These are phyloP conservation scores for Spisula solida DNA, from an alignment of 2,888 invertebrate species.

Conservation along the genomic window DNA sequence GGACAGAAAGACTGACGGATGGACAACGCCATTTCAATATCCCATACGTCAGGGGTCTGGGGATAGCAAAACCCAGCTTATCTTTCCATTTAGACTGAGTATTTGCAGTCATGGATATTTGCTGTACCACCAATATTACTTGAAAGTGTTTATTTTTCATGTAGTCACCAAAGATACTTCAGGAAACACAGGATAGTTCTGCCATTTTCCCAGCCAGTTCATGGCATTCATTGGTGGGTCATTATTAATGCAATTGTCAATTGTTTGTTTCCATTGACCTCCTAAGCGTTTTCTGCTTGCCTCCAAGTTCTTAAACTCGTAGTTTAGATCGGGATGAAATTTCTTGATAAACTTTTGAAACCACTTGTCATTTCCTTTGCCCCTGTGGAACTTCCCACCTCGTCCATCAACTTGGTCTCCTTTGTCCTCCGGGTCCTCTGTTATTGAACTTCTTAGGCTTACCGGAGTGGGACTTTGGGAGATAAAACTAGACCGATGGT, in stretches of 20 bases:
- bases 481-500: not conserved
- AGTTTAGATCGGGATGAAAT: not conserved
- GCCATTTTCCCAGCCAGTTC: constrained; percentile 32
- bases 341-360: not conserved
- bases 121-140: no score
- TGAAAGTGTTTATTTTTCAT: not conserved
- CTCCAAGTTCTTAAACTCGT: not conserved
- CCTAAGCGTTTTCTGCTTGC: constrained; percentile 37
- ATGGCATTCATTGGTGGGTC: constrained; percentile 29
- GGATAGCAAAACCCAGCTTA: no score
- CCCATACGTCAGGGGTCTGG: no score
- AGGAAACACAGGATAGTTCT: not conserved
- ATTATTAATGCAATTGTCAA: constrained; percentile 34
- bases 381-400: not conserved
- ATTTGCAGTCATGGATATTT: no score
- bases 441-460: not conserved
- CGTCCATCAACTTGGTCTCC: constrained; percentile 1
- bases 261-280: constrained; percentile 51
- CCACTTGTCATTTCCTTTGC: not conserved
- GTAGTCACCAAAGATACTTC: not conserved
- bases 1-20: no score
- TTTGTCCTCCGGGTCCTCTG: not conserved
- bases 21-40: no score
- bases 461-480: constrained; percentile 43
- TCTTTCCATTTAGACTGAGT: no score